Base-by-base conservation (phyloP, 2,888 invertebrate species). In the Drosophila meridiana region DNA sequence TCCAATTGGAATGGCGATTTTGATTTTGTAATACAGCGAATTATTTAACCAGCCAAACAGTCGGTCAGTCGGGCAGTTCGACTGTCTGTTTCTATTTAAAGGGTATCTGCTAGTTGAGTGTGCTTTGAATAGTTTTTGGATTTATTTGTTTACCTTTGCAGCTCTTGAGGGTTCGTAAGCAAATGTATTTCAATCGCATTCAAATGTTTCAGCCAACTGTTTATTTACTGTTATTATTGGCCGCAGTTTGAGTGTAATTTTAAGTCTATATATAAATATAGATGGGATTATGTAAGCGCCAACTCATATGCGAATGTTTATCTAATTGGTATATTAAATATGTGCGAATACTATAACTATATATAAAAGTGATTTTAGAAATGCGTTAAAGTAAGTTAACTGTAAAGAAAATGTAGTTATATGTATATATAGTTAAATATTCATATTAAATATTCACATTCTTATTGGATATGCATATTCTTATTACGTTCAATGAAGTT, bases 21-120 rank as follows among this genome's bases (percentile, higher is more conserved):
- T 30, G 40, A 56, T 56, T n/a, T 56, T 56, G 55, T 40, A 40
- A 40, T 56, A 30, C 11, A 9, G n/a, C 11, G 55, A n/a, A 30
- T 56, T 30, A 52, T 52, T 52, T 52, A 52, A 52, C 3, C 34
- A 52, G n/a, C 32, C 30, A 0, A 20, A 20, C 20, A 11, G 14
- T 8, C 42, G 2, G 43, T 9, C 43, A 40, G 43, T 43, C 4
- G 36, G 36, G 2, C 36, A 36, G 36, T 42, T 20, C 20, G 20
- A 20, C 20, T 20, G 20, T 20, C 20, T 20, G 20, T 20, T 20
- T 20, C 20, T 20, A 20, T 20, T 20, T 20, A 20, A 30, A n/a
- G 52, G 34, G 52, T 36, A 36, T 36, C 34, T 13, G 34, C 13
- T 6, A 11, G 20, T 2, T 26, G 34, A 52, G 34, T 11, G 6